Percentiles rank a stretch among this genome's conserved stretches.
Conservation (phyloP, 2,888 invertebrate genomes). For the Nebria brevicollis region DNA sequence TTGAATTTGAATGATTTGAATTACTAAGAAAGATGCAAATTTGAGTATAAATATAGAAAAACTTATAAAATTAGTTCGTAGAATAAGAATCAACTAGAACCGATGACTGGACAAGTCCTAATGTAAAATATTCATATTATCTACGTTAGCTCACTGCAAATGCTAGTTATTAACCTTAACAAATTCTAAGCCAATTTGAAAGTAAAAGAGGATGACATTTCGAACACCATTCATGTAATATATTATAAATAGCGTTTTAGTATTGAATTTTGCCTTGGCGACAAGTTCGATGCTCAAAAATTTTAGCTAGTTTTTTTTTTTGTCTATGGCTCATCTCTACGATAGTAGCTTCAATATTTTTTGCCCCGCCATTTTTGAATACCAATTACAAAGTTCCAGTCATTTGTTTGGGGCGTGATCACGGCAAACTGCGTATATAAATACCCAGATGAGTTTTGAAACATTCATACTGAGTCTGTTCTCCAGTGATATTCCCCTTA, state of each 20-base stretch:
- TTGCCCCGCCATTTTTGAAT: slow-evolving; percentile 14
- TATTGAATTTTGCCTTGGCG: slow-evolving; percentile 25
- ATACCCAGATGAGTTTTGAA: slow-evolving; percentile 28
- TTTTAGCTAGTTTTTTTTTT: slow-evolving; percentile 13
- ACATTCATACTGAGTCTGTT: slow-evolving; percentile 29
- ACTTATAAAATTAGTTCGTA: not conserved
- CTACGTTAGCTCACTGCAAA: not conserved
- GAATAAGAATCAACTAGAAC: not conserved
- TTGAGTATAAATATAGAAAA: not conserved
- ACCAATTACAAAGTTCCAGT: not conserved
- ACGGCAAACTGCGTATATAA: slow-evolving; percentile 23
- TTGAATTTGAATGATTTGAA: not conserved
- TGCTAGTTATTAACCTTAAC: slow-evolving; percentile 6
- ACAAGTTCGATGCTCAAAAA: slow-evolving; percentile 13
- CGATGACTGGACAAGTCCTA: not conserved
- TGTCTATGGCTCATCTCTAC: not conserved
- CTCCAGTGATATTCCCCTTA: slow-evolving; percentile 32
- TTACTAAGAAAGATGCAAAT: not conserved
- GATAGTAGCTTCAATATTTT: not conserved
- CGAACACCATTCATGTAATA: not conserved
- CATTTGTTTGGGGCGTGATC: slow-evolving; percentile 39
- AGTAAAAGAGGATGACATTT: slow-evolving; percentile 39
- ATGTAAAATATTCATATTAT: slow-evolving; percentile 11
- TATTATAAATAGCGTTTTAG: not conserved
- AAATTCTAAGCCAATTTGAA: slow-evolving; percentile 8